phyloP scores from a whole-genome alignment of 2,797 vertebrate genomes.

The Sternotherus odoratus region DNA sequence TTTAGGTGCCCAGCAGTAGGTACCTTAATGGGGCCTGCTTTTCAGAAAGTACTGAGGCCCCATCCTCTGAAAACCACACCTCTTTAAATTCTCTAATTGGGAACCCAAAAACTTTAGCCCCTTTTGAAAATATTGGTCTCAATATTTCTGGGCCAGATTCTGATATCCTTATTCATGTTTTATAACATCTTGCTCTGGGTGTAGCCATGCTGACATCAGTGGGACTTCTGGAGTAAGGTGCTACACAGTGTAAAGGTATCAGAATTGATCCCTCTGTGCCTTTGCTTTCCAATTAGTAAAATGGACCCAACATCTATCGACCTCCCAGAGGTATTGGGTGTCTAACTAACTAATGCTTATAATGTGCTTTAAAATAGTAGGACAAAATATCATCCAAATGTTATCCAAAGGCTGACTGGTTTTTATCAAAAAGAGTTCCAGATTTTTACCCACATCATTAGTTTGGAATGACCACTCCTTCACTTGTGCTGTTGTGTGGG shows the following conservation, averaged over 20 bases:
- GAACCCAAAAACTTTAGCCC: conserved; percentile 31
- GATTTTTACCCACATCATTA: conserved; percentile 57
- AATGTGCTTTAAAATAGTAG: conserved; percentile 60
- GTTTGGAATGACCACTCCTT: conserved; percentile 62
- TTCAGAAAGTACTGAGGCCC: conserved; percentile 10
- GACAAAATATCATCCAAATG: conserved; percentile 67
- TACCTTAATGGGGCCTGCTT: not conserved
- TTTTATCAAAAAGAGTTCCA: conserved; percentile 39
- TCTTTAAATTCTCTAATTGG: not conserved
- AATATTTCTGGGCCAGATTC: conserved; percentile 64
- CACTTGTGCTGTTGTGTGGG: conserved; percentile 70
- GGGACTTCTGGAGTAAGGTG: conserved; percentile 57
- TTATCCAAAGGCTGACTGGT: conserved; percentile 59
- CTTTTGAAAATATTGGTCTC: conserved; percentile 62
- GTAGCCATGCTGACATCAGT: conserved; percentile 68
- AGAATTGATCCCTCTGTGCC: conserved; percentile 66
- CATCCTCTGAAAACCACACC: not conserved
- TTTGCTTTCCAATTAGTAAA: conserved; percentile 24
- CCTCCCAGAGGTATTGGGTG: conserved; percentile 55
- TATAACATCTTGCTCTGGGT: conserved; percentile 66
- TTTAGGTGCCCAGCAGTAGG: not conserved
- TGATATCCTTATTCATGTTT: conserved; percentile 61
- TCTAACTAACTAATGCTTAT: conserved; percentile 51
- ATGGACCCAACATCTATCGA: conserved; percentile 59
- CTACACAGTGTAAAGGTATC: conserved; percentile 57